Evolutionary conservation across 2,113 vertebrate genomes (phyloP).

Genomic region (Balaenoptera acutorostrata): DNA sequence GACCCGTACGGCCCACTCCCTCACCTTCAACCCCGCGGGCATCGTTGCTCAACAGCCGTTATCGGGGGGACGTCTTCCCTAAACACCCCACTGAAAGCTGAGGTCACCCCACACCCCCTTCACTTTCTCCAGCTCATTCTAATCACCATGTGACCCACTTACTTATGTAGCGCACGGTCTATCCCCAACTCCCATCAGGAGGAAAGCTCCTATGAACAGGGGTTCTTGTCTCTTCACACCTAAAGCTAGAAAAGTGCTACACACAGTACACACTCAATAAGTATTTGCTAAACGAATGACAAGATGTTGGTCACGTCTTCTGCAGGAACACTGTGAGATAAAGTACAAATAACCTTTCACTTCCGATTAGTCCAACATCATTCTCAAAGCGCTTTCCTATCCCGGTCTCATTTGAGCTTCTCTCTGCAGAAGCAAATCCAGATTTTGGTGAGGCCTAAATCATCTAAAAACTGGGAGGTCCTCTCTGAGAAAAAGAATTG

Average conservation of each 20-base stretch:
- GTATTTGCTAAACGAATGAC: not conserved
- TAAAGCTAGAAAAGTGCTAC: not conserved
- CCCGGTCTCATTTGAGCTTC: not conserved
- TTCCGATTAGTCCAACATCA: not conserved
- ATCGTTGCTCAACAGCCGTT: not conserved
- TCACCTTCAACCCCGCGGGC: not conserved
- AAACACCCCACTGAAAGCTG: not conserved
- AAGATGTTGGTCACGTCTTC: not conserved
- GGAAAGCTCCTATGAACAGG: not conserved
- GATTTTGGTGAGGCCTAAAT: not conserved
- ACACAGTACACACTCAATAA: not conserved
- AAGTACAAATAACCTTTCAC: not conserved
- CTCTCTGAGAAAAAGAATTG: not conserved
- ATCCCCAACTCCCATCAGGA: not conserved
- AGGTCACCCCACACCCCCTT: not conserved
- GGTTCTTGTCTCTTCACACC: too few relatives aligned
- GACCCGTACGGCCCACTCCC: not conserved
- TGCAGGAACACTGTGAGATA: not conserved
- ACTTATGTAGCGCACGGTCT: not conserved
- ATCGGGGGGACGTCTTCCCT: not conserved
- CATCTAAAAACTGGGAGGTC: not conserved
- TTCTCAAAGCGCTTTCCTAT: not conserved
- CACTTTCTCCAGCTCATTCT: not conserved
- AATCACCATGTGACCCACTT: accelerated
- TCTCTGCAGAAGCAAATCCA: not conserved